phyloP scores from a whole-genome alignment of 2,797 vertebrate genomes.

The Karalla daura region DNA sequence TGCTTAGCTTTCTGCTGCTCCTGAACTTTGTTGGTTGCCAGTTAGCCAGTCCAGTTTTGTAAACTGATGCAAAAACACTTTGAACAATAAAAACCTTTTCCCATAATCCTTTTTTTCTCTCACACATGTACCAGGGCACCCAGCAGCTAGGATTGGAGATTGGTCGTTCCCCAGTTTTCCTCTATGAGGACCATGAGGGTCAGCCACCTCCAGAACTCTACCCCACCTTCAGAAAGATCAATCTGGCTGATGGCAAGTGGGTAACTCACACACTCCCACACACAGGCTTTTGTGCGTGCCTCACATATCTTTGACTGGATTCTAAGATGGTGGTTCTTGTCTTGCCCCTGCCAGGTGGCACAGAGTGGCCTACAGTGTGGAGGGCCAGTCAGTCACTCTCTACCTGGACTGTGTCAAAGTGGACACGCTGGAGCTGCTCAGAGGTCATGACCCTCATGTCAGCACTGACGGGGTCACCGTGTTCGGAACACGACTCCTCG shows the following conservation, averaged over 20 bases:
- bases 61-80: too few species aligned
- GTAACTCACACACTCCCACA: conserved; percentile 68
- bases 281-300: background rate
- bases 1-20: too few species aligned
- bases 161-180: conserved; percentile 93
- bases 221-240: conserved; percentile 92
- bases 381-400: conserved; percentile 91
- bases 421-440: conserved; percentile 86
- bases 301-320: background rate
- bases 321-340: background rate
- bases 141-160: conserved; percentile 95
- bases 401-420: conserved; percentile 93
- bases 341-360: conserved; percentile 88
- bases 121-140: conserved; percentile 74
- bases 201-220: conserved; percentile 93
- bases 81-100: too few species aligned
- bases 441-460: conserved; percentile 87
- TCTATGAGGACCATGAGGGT: conserved; percentile 93
- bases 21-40: too few species aligned
- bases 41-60: too few species aligned
- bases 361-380: conserved; percentile 92
- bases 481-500: conserved; percentile 94
- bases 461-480: conserved; percentile 95
- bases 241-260: conserved; percentile 95
- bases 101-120: background rate